phyloP scores from a whole-genome alignment of 2,113 vertebrate genomes.

The Dipodomys stephensi region DNA sequence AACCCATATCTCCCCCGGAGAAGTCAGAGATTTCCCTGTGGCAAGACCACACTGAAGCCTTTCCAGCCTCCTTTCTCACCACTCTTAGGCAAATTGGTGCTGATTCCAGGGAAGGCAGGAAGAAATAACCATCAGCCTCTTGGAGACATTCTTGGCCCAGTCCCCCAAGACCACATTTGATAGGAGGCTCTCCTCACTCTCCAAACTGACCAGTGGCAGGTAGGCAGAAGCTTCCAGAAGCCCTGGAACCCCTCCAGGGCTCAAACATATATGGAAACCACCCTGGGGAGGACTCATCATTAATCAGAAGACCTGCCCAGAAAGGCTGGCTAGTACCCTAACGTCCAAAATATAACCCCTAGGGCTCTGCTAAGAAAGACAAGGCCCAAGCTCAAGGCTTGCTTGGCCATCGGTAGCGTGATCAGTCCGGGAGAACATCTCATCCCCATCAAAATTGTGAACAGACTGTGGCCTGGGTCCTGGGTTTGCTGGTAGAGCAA shows the following conservation, averaged over 20 bases:
- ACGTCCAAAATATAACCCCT: rapidly evolving
- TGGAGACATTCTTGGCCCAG: background rate
- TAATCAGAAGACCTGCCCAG: background rate
- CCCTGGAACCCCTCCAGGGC: background rate
- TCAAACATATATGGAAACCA: background rate
- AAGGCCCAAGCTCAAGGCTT: background rate
- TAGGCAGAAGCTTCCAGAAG: background rate
- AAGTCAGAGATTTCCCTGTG: background rate
- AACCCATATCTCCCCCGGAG: background rate
- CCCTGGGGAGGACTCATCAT: background rate
- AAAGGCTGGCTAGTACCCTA: background rate
- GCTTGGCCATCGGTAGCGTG: background rate
- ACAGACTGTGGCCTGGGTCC: background rate
- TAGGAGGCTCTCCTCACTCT: background rate
- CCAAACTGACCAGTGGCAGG: background rate
- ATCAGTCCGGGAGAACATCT: background rate
- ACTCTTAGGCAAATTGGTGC: background rate
- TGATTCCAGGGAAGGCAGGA: background rate
- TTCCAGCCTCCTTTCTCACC: background rate
- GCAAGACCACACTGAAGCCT: background rate
- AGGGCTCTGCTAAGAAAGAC: background rate
- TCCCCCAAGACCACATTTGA: background rate
- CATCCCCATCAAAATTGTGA: background rate
- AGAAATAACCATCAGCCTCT: background rate
- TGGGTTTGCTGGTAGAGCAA: background rate